A percentile compares a stretch with the other conserved stretches of the same genome.
Evolutionary conservation across 1,140 invertebrate genomes (phyloP).

Genomic region (Drosophila orosa): DNA sequence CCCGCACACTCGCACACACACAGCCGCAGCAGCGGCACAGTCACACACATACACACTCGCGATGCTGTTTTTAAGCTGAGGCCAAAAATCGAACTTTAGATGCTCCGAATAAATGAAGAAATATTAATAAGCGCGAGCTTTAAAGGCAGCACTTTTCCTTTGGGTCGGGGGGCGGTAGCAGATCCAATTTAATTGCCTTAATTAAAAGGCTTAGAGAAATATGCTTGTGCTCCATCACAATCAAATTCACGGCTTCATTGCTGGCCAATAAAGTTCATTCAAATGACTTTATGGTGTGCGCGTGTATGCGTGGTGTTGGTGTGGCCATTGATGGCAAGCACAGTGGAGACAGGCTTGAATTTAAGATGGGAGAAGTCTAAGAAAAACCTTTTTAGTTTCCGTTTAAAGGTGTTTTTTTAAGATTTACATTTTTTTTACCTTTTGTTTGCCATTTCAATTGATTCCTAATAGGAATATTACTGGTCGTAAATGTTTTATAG

Average conservation of each 20-base stretch:
- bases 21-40: constrained; percentile 12
- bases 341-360: constrained; percentile 11
- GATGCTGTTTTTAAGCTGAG: constrained; percentile 32
- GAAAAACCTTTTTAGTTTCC: not conserved
- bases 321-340: constrained; percentile 28
- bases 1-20: constrained; percentile 18
- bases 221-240: constrained; percentile 28
- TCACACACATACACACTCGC: constrained; percentile 4
- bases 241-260: constrained; percentile 36
- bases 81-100: constrained; percentile 33
- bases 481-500: not conserved
- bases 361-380: not conserved
- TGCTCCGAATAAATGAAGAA: constrained; percentile 2
- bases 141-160: not conserved
- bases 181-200: constrained; percentile 40
- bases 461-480: not conserved
- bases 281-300: constrained; percentile 50
- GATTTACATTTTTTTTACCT: not conserved
- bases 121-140: constrained; percentile 41
- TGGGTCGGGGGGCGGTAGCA: not conserved
- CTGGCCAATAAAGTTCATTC: constrained; percentile 53
- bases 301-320: constrained; percentile 33
- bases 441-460: not conserved
- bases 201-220: constrained; percentile 43
- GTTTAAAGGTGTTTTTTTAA: not conserved